Conservation (phyloP, 2,113 vertebrate genomes). For the Pseudolaguvia tuberculata region DNA sequence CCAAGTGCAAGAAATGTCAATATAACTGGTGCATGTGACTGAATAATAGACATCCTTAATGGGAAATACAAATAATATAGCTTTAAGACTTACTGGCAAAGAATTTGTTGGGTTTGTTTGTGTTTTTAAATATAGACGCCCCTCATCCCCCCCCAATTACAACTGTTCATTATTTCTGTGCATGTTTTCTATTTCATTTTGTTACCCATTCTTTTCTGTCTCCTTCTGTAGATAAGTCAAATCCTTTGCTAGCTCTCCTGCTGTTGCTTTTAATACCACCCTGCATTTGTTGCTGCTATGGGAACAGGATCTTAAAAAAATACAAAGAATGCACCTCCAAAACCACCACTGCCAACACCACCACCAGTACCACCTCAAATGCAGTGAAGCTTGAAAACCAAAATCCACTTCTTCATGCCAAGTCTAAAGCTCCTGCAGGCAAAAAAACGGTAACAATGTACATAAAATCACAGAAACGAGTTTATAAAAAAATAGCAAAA, state of each 20-base stretch:
- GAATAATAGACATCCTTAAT: too few species aligned
- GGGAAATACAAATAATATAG: too few species aligned
- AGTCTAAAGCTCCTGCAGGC: conserved; percentile 29
- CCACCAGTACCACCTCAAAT: not conserved
- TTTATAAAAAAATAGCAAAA: not conserved
- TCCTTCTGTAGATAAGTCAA: conserved; percentile 39
- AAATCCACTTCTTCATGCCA: conserved; percentile 33
- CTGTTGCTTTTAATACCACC: conserved; percentile 58
- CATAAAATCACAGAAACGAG: not conserved
- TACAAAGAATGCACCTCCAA: conserved; percentile 18
- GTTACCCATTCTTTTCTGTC: not conserved
- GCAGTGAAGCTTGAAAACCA: conserved; percentile 11
- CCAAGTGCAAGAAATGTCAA: too few species aligned
- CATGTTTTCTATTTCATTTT: not conserved
- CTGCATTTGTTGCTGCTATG: conserved; percentile 62
- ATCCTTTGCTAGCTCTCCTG: conserved; percentile 58
- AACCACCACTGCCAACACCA: not conserved
- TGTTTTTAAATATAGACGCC: too few species aligned
- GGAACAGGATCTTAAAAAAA: conserved; percentile 62
- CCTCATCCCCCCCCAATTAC: too few species aligned
- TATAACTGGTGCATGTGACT: too few species aligned
- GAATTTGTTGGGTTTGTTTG: too few species aligned
- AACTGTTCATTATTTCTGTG: not conserved
- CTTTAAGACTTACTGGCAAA: too few species aligned
- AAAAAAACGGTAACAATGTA: conserved; percentile 43